phyloP scores from a whole-genome alignment of 1,140 invertebrate species.

The Nasonia giraulti region DNA sequence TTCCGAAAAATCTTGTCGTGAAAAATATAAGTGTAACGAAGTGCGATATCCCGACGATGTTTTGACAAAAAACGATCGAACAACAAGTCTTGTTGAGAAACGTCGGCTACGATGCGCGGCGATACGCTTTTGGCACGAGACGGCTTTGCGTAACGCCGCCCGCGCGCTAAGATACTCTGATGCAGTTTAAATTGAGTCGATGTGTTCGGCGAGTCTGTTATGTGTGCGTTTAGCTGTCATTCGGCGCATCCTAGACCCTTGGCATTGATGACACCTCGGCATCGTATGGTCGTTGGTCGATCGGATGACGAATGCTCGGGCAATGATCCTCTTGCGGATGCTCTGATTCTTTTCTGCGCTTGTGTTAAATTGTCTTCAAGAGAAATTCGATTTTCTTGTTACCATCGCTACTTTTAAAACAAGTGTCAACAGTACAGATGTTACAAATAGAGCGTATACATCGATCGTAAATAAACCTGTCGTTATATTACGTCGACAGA shows the following conservation, averaged over 20 bases:
- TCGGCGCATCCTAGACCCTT: constrained; percentile 22
- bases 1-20: not conserved
- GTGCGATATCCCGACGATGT: not conserved
- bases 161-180: not conserved
- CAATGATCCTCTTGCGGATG: not conserved
- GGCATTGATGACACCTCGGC: not conserved
- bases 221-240: not conserved
- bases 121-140: not conserved
- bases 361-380: too few relatives aligned
- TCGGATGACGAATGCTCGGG: not conserved
- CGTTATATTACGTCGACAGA: not conserved
- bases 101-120: not conserved
- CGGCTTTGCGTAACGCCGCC: not conserved
- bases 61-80: not conserved
- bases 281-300: not conserved
- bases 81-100: not conserved
- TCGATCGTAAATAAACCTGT: not conserved
- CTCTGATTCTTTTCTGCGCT: too few relatives aligned
- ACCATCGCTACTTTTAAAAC: too few relatives aligned
- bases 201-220: not conserved
- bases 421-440: not conserved
- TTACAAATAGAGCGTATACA: not conserved
- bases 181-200: not conserved
- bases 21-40: not conserved
- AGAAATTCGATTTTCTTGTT: too few relatives aligned